Evolutionary conservation across 2,888 invertebrate genomes (phyloP).

Genomic region (Leptopilina drosophilae): DNA sequence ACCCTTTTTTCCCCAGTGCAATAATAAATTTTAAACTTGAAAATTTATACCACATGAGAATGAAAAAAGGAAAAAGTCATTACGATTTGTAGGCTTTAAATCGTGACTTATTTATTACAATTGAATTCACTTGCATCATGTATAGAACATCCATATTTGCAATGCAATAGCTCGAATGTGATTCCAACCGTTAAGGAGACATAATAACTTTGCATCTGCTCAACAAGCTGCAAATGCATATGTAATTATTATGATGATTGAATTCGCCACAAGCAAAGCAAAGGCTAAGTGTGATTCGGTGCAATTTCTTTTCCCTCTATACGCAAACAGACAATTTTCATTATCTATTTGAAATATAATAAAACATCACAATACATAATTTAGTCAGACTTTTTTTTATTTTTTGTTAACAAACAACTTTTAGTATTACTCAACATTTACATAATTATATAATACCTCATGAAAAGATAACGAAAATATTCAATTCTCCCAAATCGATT

Average conservation of each 20-base stretch:
- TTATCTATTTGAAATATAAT: background rate
- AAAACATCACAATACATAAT: background rate
- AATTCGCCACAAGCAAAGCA: slow-evolving; percentile 1
- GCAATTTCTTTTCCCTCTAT: background rate
- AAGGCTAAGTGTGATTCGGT: slow-evolving; percentile 14
- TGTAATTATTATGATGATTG: slow-evolving; percentile 28
- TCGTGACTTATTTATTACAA: slow-evolving; percentile 3
- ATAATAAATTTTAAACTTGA: no score
- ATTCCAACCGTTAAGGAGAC: slow-evolving; percentile 26
- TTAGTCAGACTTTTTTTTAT: background rate
- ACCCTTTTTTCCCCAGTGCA: no score
- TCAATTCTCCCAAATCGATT: no score
- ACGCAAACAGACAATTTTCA: background rate
- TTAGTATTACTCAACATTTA: no score
- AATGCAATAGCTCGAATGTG: slow-evolving; percentile 16
- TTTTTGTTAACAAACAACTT: no score
- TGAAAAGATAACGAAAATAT: no score
- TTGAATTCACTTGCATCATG: slow-evolving; percentile 3
- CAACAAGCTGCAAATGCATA: slow-evolving; percentile 8
- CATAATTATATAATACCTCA: no score
- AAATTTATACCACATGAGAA: no score
- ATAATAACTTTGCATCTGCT: slow-evolving; percentile 29
- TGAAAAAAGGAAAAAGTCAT: background rate
- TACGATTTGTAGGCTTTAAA: background rate
- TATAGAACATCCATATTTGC: slow-evolving; percentile 7